Base-by-base conservation (phyloP, 64 coral and sea anemone genomes). In the Montipora sp. region DNA sequence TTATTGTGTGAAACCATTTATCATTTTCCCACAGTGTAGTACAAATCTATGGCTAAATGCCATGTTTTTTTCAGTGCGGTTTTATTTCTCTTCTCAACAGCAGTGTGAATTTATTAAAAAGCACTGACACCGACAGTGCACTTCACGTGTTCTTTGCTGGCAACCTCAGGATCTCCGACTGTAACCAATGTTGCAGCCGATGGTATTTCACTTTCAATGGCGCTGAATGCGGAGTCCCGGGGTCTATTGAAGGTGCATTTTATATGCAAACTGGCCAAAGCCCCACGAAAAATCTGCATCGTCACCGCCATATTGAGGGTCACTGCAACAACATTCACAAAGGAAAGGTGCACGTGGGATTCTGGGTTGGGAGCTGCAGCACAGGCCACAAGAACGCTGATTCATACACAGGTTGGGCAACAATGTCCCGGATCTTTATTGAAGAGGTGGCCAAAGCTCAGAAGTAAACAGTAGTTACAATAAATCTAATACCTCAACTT, bases 261-360 rank as follows among this genome's bases (percentile, higher is more conserved):
- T 76, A 89, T 51, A 45, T 89, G 21, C 0, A 1, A 14, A 51
- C 21, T 16, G 65, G 72, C 53, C 51, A 19, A 10, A 20, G 23
- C 1, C 48, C 24, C 4, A 5, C 0, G 19, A 7, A 70, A 70
- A 24, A 90, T 3, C 13, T 80, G 65, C 59, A 80, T 15, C 75
- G 76, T 8, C 76, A 80, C 68, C 76, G 77, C 58, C 88, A 90
- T 36, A 90, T 90, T 47, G 75, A 90, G 24, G 88, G 88, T 73
- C 45, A 90, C 60, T 90, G 88, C 5, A 79, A 79, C 18, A 55
- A 75, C 53, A 57, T 57, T 57, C 53, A 57, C 0, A 57, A 57
- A 11, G 53, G 53, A 57, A 57, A 57, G 1, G 53, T 57, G 10
- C 53, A 11, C 53, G 53, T 57, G 53, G 53, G 6, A 57, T 57